Base-by-base conservation (phyloP, 1,140 invertebrate genomes). In the Heliconius eleuchia region DNA sequence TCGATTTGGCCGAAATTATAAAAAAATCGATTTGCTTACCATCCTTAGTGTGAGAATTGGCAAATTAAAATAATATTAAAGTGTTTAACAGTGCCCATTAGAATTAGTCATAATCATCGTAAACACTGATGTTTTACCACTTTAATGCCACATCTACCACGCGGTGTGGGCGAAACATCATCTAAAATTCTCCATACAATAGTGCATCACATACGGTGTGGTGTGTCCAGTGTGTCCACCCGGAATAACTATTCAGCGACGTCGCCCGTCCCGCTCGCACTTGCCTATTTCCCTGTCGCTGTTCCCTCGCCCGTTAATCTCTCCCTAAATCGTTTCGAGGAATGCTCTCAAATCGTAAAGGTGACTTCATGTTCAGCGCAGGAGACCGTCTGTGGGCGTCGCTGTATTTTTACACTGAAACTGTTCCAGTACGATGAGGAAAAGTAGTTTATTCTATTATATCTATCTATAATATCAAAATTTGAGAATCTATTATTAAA, bases 291-390 rank as follows among this genome's bases (percentile, higher is more conserved):
- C 23, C 16, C 57, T 71, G 23, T 42, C 55, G 16, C 46, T 57
- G 73, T 60, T 23, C 11, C 6, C 11, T 19, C 73, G 34, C 50
- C 66, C 52, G 23, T 46, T 55, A 71, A 76, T 23, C 39, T 30
- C 19, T 55, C 5, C 72, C 46, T 30, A 74, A 66, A 76, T 77
- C 37, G 70, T 74, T 77, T 80, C 74, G 52, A 80, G 72, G 77
- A 83, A 85, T 82, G 73, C 73, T 81, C 75, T 79, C 50, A 82
- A 83, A 82, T 82, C 79, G 77, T 78, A 80, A 82, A 85, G 82
- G 82, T 85, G 84, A 84, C 84, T 85, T 79, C 72, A 70, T 80
- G 74, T 30, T 74, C 55, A 74, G 46, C 71, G 37, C 1, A 11
- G 30, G 8, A n/a, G 19, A 19, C 1, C 1, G n/a, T 66, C 60